phyloP scores from a whole-genome alignment of 2,888 invertebrate genomes.

The Erynnis tages region DNA sequence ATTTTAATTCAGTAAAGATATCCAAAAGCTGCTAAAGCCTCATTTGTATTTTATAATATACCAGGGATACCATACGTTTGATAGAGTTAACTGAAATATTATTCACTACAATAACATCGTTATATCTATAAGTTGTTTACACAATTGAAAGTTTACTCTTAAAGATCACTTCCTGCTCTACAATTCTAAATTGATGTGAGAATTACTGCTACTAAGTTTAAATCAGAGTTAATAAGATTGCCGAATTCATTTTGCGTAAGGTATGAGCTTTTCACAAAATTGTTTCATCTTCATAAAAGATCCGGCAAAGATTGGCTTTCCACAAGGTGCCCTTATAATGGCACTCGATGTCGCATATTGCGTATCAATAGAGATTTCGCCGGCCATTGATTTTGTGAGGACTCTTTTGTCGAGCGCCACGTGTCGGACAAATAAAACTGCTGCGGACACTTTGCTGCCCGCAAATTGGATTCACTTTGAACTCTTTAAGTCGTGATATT shows the following conservation, averaged over 20 bases:
- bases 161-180: no score
- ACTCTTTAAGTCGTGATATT: no score
- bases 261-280: slow-evolving; percentile 12
- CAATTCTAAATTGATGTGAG: no score
- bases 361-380: slow-evolving; percentile 25
- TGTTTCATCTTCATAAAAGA: slow-evolving; percentile 22
- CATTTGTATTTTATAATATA: no score
- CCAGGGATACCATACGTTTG: no score
- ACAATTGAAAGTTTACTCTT: no score
- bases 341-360: slow-evolving; percentile 25
- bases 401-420: slow-evolving; percentile 32
- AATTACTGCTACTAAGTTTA: no score
- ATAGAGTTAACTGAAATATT: no score
- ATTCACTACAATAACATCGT: no score
- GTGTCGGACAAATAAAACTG: slow-evolving; percentile 24
- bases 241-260: slow-evolving; percentile 10
- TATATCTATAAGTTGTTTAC: no score
- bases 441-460: slow-evolving; percentile 34
- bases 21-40: no score
- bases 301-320: slow-evolving; percentile 23
- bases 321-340: slow-evolving; percentile 22
- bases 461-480: slow-evolving; percentile 35
- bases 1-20: no score
- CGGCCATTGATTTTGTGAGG: slow-evolving; percentile 42
- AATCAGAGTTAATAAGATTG: not conserved